Evolutionary conservation across 2,797 vertebrate species (phyloP).

Genomic region (Myripristis murdjan): DNA sequence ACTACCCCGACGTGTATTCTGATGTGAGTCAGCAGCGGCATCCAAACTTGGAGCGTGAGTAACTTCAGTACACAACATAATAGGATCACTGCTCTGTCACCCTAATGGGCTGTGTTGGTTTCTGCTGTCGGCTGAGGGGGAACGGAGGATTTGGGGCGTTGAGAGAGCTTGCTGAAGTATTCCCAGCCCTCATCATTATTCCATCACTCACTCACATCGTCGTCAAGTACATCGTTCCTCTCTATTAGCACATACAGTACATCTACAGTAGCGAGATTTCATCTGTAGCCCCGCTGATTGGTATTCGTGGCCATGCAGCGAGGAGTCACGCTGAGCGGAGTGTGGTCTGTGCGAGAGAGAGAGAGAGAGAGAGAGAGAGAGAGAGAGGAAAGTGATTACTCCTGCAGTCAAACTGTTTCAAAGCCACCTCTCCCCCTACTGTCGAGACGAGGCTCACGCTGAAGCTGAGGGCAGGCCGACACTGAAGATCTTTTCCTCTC

Average conservation of each 20-base stretch:
- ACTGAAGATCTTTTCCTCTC: slow-evolving; percentile 67
- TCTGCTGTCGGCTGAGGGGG: slow-evolving; percentile 36
- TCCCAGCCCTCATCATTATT: slow-evolving; percentile 66
- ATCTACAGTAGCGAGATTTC: slow-evolving; percentile 44
- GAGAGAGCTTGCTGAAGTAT: slow-evolving; percentile 44
- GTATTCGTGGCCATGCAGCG: slow-evolving; percentile 57
- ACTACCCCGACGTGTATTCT: slow-evolving; percentile 5
- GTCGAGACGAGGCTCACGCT: slow-evolving; percentile 58
- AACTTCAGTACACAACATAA: slow-evolving; percentile 45
- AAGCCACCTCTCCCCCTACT: slow-evolving; percentile 50
- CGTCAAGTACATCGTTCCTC: slow-evolving; percentile 38
- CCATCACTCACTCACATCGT: slow-evolving; percentile 39
- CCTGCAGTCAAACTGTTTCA: slow-evolving; percentile 64
- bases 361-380: slow-evolving; percentile 26
- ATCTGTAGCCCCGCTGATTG: slow-evolving; percentile 56
- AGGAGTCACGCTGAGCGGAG: slow-evolving; percentile 45
- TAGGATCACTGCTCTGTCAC: slow-evolving; percentile 18
- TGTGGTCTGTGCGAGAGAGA: slow-evolving; percentile 43
- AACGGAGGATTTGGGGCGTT: slow-evolving; percentile 50
- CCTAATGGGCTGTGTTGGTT: slow-evolving; percentile 40
- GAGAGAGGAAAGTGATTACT: slow-evolving; percentile 52
- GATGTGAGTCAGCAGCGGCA: slow-evolving; percentile 50
- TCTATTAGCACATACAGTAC: slow-evolving; percentile 54
- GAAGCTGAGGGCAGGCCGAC: slow-evolving; percentile 57
- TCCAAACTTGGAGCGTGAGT: slow-evolving; percentile 30